phyloP scores from a whole-genome alignment of 1,140 invertebrate species.

The Penaeus chinensis region DNA sequence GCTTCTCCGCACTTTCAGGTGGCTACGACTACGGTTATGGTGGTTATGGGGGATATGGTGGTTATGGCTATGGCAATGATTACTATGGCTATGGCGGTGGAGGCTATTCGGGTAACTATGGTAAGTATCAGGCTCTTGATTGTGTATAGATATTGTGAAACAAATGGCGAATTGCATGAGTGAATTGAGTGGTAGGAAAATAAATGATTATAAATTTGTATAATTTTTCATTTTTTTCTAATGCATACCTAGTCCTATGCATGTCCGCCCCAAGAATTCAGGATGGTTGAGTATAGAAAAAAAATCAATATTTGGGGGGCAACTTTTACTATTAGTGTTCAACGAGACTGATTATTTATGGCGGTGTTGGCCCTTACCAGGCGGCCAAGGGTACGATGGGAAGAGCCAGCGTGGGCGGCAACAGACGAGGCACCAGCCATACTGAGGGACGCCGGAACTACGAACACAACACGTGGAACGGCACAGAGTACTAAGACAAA shows the following conservation, averaged over 20 bases:
- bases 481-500: constrained; percentile 34
- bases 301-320: neutral
- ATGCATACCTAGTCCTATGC: too few species aligned
- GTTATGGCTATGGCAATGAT: constrained; percentile 55
- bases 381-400: constrained; percentile 57
- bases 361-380: constrained; percentile 60
- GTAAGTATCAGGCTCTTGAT: constrained; percentile 47
- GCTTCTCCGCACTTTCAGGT: constrained; percentile 34
- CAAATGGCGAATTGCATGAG: constrained; percentile 4
- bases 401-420: constrained; percentile 58
- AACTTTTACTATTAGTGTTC: constrained; percentile 46
- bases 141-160: neutral
- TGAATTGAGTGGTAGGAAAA: too few species aligned
- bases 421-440: constrained; percentile 55
- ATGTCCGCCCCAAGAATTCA: too few species aligned
- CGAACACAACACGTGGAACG: constrained; percentile 40
- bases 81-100: constrained; percentile 52
- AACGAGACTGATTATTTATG: constrained; percentile 60
- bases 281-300: too few species aligned
- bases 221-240: too few species aligned
- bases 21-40: constrained; percentile 57
- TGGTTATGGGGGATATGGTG: constrained; percentile 50
- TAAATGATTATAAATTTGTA: too few species aligned
- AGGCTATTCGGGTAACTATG: constrained; percentile 45
- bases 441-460: constrained; percentile 50